Base-by-base conservation (phyloP, 2,888 invertebrate genomes). In the Dendrolimus houi region DNA sequence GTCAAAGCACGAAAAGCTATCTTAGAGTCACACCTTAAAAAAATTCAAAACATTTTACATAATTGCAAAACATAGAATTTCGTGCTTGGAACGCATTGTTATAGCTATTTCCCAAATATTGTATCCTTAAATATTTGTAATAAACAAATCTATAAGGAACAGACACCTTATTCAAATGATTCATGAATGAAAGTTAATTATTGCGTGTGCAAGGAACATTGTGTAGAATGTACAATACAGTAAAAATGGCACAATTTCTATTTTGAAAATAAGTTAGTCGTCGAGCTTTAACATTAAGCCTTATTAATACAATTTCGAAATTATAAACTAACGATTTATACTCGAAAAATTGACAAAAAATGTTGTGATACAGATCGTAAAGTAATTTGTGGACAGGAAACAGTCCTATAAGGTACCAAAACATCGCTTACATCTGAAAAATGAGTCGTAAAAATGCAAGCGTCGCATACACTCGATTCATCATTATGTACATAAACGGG, bases 321-420 rank as follows among this genome's bases (percentile, higher is more conserved):
- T 74, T 72, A 76, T 71, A 67, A 77, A 79, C 72, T 77, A 80
- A 76, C 69, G 72, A 78, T 71, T 74, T 74, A 79, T 71, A 71
- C 75, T 72, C 67, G 73, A 67, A 75, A 77, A 83, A 83, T 82
- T 81, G 79, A 86, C 83, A 81, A 74, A 79, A 71, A 67, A 73
- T 78, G 69, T 74, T 75, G 77, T 78, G 73, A 80, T 74, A 77
- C 70, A 74, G 67, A 81, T 73, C 69, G 69, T 77, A 77, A 79
- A 69, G 69, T 71, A 72, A 71, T 72, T 70, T 70, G 65, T 81
- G 86, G 89, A 89, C 90, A 90, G 90, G 90, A 90, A 90, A 90
- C 90, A 89, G 56, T 81, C 85, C 88, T 88, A 85, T 81, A 84
- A 86, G 87, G 86, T 88, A 88, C 85, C 76, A 78, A 72, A 85